Evolutionary conservation across 2,888 invertebrate species (phyloP).

Genomic region (Hirtodrosophila cameraria): DNA sequence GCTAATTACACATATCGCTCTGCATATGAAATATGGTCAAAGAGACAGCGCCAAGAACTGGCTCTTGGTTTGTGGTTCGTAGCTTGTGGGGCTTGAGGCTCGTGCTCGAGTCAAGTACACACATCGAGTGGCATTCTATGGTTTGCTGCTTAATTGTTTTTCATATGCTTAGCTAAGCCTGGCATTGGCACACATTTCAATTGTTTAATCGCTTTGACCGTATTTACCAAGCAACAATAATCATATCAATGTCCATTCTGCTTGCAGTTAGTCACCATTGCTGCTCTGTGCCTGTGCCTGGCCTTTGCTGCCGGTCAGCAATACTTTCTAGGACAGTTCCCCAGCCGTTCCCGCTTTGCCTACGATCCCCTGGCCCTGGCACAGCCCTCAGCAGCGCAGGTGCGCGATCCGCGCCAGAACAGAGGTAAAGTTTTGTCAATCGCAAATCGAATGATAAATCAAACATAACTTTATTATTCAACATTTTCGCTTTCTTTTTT

Average conservation of each 20-base stretch:
- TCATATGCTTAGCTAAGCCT: constrained; percentile 30
- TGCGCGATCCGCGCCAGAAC: constrained; percentile 83
- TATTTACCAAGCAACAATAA: constrained; percentile 24
- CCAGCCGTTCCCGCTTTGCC: constrained; percentile 67
- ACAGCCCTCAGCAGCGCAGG: constrained; percentile 60
- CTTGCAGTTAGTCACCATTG: constrained; percentile 80
- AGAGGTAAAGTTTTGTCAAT: constrained; percentile 82
- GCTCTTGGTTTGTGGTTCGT: constrained; percentile 6
- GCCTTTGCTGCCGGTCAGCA: constrained; percentile 82
- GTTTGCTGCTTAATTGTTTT: constrained; percentile 68
- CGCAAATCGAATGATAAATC: background rate
- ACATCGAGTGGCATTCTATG: constrained; percentile 58
- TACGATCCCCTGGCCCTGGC: constrained; percentile 75
- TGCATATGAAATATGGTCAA: constrained; percentile 49
- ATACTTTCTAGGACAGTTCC: constrained; percentile 78
- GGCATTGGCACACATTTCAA: constrained; percentile 79
- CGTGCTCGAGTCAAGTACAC: constrained; percentile 56
- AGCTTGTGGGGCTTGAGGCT: constrained; percentile 14
- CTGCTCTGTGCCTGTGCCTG: constrained; percentile 81
- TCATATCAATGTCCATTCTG: constrained; percentile 27
- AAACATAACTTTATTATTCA: background rate
- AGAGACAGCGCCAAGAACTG: constrained; percentile 35
- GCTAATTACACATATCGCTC: constrained; percentile 49
- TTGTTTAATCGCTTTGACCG: constrained; percentile 69
- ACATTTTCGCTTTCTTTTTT: background rate